These are phyloP conservation scores for Plagodis dolabraria DNA, from an alignment of 2,888 invertebrate species.

Conservation along the genomic window DNA sequence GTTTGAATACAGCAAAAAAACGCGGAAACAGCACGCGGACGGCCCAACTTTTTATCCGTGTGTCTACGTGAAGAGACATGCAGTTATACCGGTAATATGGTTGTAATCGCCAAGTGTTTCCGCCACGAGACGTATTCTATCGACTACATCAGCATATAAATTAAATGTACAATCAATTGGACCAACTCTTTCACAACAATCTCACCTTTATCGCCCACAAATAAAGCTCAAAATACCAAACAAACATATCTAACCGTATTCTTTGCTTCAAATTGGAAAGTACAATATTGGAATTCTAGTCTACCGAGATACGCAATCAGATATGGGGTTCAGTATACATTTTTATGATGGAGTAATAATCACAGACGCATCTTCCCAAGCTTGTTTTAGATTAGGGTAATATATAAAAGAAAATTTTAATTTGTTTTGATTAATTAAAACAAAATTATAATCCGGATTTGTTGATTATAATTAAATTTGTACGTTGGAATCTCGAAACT, in stretches of 20 bases:
- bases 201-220: conserved; percentile 4
- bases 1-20: no score
- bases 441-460: conserved; percentile 37
- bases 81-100: conserved; percentile 57
- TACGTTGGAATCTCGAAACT: conserved; percentile 15
- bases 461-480: conserved; percentile 34
- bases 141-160: conserved; percentile 50
- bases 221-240: conserved; percentile 11
- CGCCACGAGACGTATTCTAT: conserved; percentile 59
- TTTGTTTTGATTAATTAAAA: conserved; percentile 42
- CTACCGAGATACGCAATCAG: conserved; percentile 46
- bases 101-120: conserved; percentile 66
- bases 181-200: conserved; percentile 5
- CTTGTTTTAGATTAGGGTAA: conserved; percentile 29
- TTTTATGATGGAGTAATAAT: conserved; percentile 38
- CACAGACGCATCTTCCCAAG: conserved; percentile 38
- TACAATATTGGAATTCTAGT: conserved; percentile 45
- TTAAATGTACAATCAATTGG: conserved; percentile 43
- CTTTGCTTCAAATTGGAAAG: conserved; percentile 51
- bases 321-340: conserved; percentile 33
- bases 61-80: conserved; percentile 41
- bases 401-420: conserved; percentile 38
- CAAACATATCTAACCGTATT: neutral
- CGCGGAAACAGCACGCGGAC: neutral
- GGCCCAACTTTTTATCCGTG: conserved; percentile 12